phyloP scores from a whole-genome alignment of 2,113 vertebrate species.

The Mirounga angustirostris region DNA sequence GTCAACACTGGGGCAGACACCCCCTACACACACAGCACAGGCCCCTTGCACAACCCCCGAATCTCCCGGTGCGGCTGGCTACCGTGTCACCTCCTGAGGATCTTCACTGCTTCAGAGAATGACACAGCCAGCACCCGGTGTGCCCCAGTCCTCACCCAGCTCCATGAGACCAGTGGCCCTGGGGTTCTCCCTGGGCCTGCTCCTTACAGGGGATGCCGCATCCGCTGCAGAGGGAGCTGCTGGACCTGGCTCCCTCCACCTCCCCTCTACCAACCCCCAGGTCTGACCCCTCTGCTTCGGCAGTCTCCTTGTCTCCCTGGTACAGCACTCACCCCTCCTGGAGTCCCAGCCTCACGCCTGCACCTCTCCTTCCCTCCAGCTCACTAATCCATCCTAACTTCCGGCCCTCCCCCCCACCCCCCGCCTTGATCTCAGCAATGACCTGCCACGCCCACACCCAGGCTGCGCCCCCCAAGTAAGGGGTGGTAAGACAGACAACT shows the following conservation, averaged over 20 bases:
- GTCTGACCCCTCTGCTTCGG: rapidly evolving
- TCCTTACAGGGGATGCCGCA: rapidly evolving
- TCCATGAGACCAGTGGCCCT: neutral
- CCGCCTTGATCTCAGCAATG: neutral
- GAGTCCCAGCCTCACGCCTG: neutral
- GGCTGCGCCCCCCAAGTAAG: no score
- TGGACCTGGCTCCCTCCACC: rapidly evolving
- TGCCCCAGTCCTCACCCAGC: rapidly evolving
- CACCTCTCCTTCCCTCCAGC: neutral
- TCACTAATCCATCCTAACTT: neutral
- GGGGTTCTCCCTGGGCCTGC: rapidly evolving
- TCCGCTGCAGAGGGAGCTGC: no score
- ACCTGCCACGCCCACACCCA: rapidly evolving
- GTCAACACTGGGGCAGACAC: neutral
- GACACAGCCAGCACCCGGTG: neutral
- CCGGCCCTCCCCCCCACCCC: neutral
- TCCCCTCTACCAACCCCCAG: neutral
- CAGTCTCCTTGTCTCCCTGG: neutral
- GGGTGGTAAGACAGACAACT: no score
- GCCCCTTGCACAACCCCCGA: rapidly evolving
- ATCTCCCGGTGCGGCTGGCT: rapidly evolving
- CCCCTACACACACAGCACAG: neutral
- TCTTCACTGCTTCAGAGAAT: neutral
- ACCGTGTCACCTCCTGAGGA: neutral
- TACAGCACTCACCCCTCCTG: neutral